These are phyloP conservation scores for Philaethria dido DNA, from an alignment of 2,888 invertebrate species.

Conservation along the genomic window DNA sequence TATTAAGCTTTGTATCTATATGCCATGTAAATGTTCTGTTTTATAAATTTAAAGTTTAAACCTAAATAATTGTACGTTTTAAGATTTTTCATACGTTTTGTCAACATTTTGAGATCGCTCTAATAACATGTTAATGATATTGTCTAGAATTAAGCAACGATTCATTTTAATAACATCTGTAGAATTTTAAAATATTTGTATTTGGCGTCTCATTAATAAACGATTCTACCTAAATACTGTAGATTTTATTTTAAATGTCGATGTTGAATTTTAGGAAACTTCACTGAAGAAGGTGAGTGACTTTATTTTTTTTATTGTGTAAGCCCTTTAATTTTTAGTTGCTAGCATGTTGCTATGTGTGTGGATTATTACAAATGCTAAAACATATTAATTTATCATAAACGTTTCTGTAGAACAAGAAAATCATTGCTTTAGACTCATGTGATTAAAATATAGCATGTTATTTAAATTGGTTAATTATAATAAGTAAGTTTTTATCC, in stretches of 20 bases:
- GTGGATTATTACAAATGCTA: slow-evolving; percentile 17
- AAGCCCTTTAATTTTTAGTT: slow-evolving; percentile 45
- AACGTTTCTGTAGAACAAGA: not conserved
- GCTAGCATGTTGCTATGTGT: slow-evolving; percentile 45
- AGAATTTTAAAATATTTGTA: slow-evolving; percentile 55
- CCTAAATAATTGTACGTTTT: slow-evolving; percentile 26
- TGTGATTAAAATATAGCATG: slow-evolving; percentile 1
- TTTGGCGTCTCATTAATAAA: slow-evolving; percentile 71
- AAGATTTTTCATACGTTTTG: slow-evolving; percentile 36
- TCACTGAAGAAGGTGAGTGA: slow-evolving; percentile 48
- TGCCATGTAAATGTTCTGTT: slow-evolving; percentile 49
- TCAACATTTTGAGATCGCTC: slow-evolving; percentile 37
- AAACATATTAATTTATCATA: not conserved
- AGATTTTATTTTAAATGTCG: slow-evolving; percentile 44
- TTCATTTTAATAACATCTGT: slow-evolving; percentile 31
- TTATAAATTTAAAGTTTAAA: slow-evolving; percentile 37
- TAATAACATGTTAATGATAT: slow-evolving; percentile 36
- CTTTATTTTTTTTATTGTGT: slow-evolving; percentile 28
- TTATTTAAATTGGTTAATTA: not conserved
- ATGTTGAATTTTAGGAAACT: slow-evolving; percentile 40
- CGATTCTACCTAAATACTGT: slow-evolving; percentile 49
- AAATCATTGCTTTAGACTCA: slow-evolving; percentile 6
- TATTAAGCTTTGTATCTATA: slow-evolving; percentile 60
- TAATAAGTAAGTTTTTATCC: not conserved
- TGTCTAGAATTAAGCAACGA: slow-evolving; percentile 34